These are phyloP conservation scores for Enhydra lutris DNA, from an alignment of 2,113 vertebrate genomes.

Conservation along the genomic window DNA sequence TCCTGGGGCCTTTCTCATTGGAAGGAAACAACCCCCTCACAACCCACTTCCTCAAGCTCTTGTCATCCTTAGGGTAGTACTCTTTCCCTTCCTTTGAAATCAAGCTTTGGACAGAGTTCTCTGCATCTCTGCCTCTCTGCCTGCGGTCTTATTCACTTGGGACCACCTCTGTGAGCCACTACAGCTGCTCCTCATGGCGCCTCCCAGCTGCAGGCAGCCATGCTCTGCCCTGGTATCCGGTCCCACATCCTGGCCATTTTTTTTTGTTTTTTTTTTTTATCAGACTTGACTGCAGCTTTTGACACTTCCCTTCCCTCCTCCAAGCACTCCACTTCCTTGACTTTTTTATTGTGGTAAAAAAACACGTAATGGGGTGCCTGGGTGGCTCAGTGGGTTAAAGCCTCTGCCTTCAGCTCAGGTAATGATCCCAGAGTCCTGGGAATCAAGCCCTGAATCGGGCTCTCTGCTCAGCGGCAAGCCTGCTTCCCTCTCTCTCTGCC, in stretches of 20 bases:
- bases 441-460: too few relatives aligned
- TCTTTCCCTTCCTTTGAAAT: neutral
- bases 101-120: neutral
- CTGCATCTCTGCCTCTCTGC: neutral
- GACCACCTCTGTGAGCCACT: neutral
- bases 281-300: neutral
- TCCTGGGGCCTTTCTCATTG: neutral
- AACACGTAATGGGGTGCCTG: too few relatives aligned
- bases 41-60: neutral
- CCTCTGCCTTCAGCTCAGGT: too few relatives aligned
- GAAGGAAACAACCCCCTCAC: neutral
- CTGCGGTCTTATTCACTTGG: neutral
- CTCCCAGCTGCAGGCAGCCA: neutral
- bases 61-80: neutral
- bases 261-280: neutral
- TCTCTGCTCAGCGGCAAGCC: too few relatives aligned
- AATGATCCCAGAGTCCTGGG: too few relatives aligned
- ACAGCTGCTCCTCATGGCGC: too few relatives aligned
- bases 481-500: too few relatives aligned
- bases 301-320: neutral
- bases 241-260: neutral
- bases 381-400: too few relatives aligned
- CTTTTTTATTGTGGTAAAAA: neutral
- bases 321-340: neutral
- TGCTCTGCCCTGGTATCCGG: neutral